Conservation (phyloP, 2,888 invertebrate genomes). For the Ptychoptera contaminata region DNA sequence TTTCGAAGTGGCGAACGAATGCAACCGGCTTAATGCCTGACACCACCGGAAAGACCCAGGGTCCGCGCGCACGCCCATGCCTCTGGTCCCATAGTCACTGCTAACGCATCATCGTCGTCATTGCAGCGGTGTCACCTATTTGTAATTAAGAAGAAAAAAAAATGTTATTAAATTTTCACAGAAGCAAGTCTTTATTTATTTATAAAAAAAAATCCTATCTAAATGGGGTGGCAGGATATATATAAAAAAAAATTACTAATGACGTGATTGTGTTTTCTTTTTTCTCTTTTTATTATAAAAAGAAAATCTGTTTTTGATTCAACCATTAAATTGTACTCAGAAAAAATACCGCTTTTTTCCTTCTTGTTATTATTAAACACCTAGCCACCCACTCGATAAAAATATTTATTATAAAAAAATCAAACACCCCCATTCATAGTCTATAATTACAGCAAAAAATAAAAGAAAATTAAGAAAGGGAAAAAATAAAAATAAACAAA, state of each 20-base stretch:
- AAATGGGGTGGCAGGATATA: neutral
- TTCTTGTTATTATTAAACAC: no score
- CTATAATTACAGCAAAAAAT: no score
- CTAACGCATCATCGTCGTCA: conserved; percentile 65
- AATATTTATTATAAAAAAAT: no score
- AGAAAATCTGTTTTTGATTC: no score
- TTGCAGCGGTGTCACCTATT: conserved; percentile 46
- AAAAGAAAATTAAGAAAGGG: no score
- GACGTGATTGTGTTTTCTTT: neutral
- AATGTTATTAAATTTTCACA: neutral
- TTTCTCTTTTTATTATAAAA: neutral
- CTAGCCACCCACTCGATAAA: no score
- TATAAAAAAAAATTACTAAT: neutral
- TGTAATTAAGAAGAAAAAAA: conserved; percentile 15
- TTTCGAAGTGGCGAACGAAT: conserved; percentile 28
- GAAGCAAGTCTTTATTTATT: neutral
- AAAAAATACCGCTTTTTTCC: no score
- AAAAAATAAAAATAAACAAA: no score
- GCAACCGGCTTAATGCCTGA: conserved; percentile 45
- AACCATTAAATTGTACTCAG: no score
- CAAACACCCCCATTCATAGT: no score
- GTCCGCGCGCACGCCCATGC: conserved; percentile 83
- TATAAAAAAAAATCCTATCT: neutral
- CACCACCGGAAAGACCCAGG: conserved; percentile 53
- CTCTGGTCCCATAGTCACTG: conserved; percentile 73